phyloP scores from a whole-genome alignment of 2,113 vertebrate genomes.

The Aepyceros melampus region DNA sequence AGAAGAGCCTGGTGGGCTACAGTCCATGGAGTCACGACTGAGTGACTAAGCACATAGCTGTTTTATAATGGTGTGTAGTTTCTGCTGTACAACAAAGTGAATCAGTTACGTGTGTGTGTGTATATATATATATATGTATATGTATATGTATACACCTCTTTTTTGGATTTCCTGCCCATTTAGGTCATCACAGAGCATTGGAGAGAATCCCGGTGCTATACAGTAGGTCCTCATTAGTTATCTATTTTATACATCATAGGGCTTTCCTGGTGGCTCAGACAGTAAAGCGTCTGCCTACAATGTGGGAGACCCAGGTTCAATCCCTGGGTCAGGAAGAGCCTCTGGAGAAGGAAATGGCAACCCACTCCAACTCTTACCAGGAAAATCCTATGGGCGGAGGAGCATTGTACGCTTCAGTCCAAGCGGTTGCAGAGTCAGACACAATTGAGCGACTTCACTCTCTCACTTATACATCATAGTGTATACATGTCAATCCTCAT shows the following conservation, averaged over 20 bases:
- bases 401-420: not conserved
- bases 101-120: not conserved
- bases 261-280: no score
- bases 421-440: not conserved
- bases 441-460: not conserved
- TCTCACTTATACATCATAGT: not conserved
- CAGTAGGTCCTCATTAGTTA: not conserved
- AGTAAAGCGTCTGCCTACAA: no score
- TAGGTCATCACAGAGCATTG: not conserved
- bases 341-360: no score
- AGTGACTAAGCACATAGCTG: not conserved
- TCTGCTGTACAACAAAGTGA: not conserved
- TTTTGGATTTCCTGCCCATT: not conserved
- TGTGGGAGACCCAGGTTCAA: no score
- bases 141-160: not conserved
- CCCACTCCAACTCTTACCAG: no score
- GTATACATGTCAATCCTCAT: not conserved
- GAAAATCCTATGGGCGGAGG: no score
- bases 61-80: not conserved
- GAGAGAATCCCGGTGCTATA: not conserved
- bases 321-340: no score
- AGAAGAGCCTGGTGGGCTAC: not conserved
- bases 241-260: not conserved
- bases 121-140: no score
- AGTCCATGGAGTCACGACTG: not conserved